Base-by-base conservation (phyloP, 2,113 vertebrate species). In the Heliornis fulica region DNA sequence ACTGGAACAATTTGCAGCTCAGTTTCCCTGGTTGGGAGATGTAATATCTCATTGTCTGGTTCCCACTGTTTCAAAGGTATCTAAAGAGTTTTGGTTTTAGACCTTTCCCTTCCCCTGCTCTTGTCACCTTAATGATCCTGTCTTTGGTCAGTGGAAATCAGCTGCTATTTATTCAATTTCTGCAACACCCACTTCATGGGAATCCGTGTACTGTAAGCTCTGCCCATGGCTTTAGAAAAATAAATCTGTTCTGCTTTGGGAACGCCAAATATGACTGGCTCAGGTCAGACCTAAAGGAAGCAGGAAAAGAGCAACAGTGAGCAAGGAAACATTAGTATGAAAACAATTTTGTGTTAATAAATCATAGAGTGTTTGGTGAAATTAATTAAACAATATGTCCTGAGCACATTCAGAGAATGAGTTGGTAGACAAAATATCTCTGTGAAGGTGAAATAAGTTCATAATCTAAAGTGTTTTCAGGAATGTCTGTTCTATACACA, bases 261-360 rank as follows among this genome's bases (percentile, higher is more conserved):
- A 54, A 87, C 78, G 70, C 60, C 79, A 94, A 83, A 77, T 63
- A 45, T 83, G 84, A 63, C 63, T 66, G 46, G 50, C 53, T 89
- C 3, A 7, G 91, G 75, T 95, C 75, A 93, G 66, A 85, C 82
- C 86, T 51, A 95, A 96, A 94, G 93, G 90, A 96, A 97, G 90
- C 91, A 93, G 93, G 94, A 97, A 97, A 41, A 91, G 82, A 91
- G 82, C 61, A 95, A 36, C 54, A 83, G 89, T 51, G 95, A 94
- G 83, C 84, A 85, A 96, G 90, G 94, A 97, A 97, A 93, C 50
- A 72, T 89, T 50, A 90, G 23, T 28, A 77, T 90, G 82, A 97
- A 83, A 96, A 91, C 81, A 87, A 84, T 87, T 89, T 92, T 28
- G 79, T 2, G 0, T 95, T 70, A 76, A 69, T 95, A 91, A 96